Evolutionary conservation across 2,888 invertebrate species (phyloP).

Genomic region (Girardia tigrina): DNA sequence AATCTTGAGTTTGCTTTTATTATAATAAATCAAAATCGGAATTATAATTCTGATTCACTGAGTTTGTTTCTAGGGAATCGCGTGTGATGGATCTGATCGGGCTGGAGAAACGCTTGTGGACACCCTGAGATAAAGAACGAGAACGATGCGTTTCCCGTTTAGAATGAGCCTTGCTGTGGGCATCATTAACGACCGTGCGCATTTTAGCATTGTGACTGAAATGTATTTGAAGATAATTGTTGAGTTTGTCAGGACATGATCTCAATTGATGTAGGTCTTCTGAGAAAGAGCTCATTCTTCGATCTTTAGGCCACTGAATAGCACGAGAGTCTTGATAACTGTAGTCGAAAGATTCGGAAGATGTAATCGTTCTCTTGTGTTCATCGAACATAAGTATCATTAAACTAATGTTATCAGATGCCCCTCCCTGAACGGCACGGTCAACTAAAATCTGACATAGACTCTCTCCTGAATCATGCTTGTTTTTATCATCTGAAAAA

Average conservation of each 20-base stretch:
- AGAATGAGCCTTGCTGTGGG: neutral
- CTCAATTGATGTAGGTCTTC: conserved; percentile 17
- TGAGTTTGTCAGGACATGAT: conserved; percentile 14
- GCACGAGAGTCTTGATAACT: neutral
- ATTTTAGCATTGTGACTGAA: conserved; percentile 12
- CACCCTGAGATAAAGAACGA: neutral
- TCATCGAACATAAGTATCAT: neutral
- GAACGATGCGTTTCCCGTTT: neutral
- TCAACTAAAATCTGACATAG: neutral
- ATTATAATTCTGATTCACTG: no score
- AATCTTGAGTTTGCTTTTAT: neutral
- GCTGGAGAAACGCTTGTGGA: neutral
- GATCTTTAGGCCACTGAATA: conserved; percentile 13
- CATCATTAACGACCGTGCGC: neutral
- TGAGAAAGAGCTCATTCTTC: neutral
- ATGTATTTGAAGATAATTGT: neutral
- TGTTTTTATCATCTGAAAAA: neutral
- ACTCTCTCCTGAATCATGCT: neutral
- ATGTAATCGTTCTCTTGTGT: neutral
- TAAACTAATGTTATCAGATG: neutral
- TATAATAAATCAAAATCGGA: neutral
- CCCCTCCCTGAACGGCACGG: neutral
- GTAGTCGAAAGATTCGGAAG: neutral
- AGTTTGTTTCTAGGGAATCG: neutral
- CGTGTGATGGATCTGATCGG: neutral